Evolutionary conservation across 1,140 invertebrate species (phyloP).

Genomic region (Drosophila murphyi): DNA sequence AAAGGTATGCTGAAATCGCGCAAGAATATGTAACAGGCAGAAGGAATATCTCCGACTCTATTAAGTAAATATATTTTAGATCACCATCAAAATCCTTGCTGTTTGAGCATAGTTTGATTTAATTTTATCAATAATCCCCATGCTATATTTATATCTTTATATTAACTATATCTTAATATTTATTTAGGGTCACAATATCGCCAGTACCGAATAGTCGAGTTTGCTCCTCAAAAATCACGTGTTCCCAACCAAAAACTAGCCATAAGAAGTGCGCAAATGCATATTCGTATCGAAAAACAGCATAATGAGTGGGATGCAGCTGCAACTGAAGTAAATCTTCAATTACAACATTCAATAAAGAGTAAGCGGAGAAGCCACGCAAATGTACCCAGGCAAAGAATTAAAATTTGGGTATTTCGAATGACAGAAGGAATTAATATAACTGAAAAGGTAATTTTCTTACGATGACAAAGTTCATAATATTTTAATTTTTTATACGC

Average conservation of each 20-base stretch:
- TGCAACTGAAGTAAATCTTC: slow-evolving; percentile 1
- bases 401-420: slow-evolving; percentile 79
- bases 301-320: slow-evolving; percentile 26
- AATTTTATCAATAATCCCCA: not conserved
- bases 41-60: too few relatives aligned
- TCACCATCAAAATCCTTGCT: too few relatives aligned
- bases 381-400: slow-evolving; percentile 34
- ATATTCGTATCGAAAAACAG: slow-evolving; percentile 75
- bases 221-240: slow-evolving; percentile 88
- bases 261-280: slow-evolving; percentile 74
- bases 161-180: slow-evolving; percentile 2
- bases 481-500: slow-evolving; percentile 7
- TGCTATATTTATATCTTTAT: not conserved
- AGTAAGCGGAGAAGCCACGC: slow-evolving; percentile 37
- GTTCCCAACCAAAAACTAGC: slow-evolving; percentile 85
- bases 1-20: too few relatives aligned
- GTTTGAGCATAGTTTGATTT: too few relatives aligned
- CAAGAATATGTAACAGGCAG: too few relatives aligned
- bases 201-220: slow-evolving; percentile 93
- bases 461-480: not conserved
- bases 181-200: slow-evolving; percentile 86
- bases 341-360: slow-evolving; percentile 29
- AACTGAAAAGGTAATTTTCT: slow-evolving; percentile 57
- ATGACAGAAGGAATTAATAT: slow-evolving; percentile 61
- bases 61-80: too few relatives aligned